A percentile compares a stretch with the other conserved stretches of the same genome.
These are phyloP conservation scores for Epirrita christyi DNA, from an alignment of 2,888 invertebrate genomes.

Conservation along the genomic window DNA sequence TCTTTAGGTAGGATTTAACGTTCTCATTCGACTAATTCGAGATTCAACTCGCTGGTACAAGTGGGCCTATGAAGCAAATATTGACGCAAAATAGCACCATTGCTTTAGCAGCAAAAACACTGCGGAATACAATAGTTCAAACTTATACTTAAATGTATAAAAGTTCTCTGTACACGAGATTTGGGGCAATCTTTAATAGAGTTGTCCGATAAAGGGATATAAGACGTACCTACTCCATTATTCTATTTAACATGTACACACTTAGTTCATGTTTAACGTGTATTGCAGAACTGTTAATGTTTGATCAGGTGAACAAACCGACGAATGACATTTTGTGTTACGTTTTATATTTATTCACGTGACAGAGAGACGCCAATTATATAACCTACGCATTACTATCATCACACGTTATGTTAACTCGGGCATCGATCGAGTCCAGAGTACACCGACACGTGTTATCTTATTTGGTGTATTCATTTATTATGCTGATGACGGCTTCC, in stretches of 20 bases:
- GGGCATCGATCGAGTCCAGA: constrained; percentile 32
- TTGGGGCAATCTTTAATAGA: constrained; percentile 2
- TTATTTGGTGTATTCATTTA: constrained; percentile 44
- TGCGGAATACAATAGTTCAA: constrained; percentile 33
- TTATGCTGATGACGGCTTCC: constrained; percentile 63
- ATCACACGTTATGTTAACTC: constrained; percentile 44
- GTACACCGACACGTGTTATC: constrained; percentile 36
- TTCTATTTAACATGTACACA: too few species aligned
- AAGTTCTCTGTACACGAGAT: constrained; percentile 1
- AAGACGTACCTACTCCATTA: not conserved
- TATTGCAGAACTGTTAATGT: constrained; percentile 17
- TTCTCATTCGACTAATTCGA: not conserved
- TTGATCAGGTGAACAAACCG: constrained; percentile 16
- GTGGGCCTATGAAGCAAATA: constrained; percentile 16
- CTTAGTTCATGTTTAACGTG: constrained; percentile 10
- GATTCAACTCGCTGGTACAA: not conserved
- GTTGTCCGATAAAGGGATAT: not conserved
- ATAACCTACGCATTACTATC: constrained; percentile 30
- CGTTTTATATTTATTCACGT: constrained; percentile 18
- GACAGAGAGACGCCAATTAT: constrained; percentile 13
- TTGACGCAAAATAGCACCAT: constrained; percentile 42
- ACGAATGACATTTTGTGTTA: constrained; percentile 5
- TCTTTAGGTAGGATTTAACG: too few species aligned
- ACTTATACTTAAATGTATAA: constrained; percentile 11
- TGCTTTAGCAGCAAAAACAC: constrained; percentile 37